phyloP scores from a whole-genome alignment of 30 jellyfish, hydroid and myxozoan species.

The Haliclystus octoradiatus region DNA sequence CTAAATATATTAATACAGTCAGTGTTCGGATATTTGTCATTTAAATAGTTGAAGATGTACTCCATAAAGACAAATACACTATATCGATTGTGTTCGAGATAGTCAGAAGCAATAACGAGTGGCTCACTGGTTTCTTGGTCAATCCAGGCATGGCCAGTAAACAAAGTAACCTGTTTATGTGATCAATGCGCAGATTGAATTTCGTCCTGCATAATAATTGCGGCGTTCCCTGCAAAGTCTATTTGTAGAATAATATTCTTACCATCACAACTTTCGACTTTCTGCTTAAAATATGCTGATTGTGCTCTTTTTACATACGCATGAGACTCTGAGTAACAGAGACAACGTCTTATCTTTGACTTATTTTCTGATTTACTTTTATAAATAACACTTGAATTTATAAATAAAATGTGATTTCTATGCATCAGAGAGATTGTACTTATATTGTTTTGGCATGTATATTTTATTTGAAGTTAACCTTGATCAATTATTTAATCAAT shows the following conservation, averaged over 20 bases:
- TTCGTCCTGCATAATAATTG: slow-evolving; percentile 37
- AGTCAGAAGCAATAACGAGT: slow-evolving; percentile 23
- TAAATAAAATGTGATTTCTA: too few relatives aligned
- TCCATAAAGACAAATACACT: slow-evolving; percentile 12
- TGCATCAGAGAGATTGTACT: too few relatives aligned
- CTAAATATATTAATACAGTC: slow-evolving; percentile 1
- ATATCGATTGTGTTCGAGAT: slow-evolving; percentile 29
- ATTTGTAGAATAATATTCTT: not conserved
- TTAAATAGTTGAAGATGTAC: not conserved
- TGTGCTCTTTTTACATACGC: slow-evolving; percentile 30
- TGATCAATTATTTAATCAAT: too few relatives aligned
- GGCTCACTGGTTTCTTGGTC: slow-evolving; percentile 23
- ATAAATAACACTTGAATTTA: too few relatives aligned
- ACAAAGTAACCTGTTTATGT: slow-evolving; percentile 29
- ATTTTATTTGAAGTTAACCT: too few relatives aligned
- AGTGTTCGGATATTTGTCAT: not conserved
- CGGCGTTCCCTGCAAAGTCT: slow-evolving; percentile 34
- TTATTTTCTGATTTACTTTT: too few relatives aligned
- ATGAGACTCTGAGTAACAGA: slow-evolving; percentile 12
- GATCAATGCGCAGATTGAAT: slow-evolving; percentile 64
- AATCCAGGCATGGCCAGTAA: slow-evolving; percentile 54
- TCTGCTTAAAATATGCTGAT: not conserved
- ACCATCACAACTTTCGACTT: not conserved
- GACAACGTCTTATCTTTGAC: too few relatives aligned
- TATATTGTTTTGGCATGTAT: too few relatives aligned